Percentiles rank a stretch among this genome's conserved stretches.
Evolutionary conservation across 2,113 vertebrate genomes (phyloP).

Genomic region (Hypomesus transpacificus): DNA sequence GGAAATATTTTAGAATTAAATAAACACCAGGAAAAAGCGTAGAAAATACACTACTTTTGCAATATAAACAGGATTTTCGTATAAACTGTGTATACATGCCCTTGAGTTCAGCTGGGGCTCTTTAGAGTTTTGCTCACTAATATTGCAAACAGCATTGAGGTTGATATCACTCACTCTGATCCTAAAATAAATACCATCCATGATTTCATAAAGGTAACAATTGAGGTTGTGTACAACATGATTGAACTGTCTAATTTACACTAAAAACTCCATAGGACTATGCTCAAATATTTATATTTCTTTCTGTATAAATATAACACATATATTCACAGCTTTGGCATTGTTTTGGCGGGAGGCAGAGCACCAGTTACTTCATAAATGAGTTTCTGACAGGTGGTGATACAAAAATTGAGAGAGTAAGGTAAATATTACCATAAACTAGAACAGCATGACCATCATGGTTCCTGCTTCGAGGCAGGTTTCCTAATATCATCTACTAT

Average conservation of each 20-base stretch:
- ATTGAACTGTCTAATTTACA: conserved; percentile 51
- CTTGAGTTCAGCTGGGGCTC: conserved; percentile 64
- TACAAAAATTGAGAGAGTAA: conserved; percentile 48
- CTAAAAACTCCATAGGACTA: conserved; percentile 56
- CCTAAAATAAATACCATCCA: conserved; percentile 65
- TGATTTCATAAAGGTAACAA: conserved; percentile 70
- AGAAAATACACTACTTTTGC: conserved; percentile 72
- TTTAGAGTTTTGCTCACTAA: conserved; percentile 64
- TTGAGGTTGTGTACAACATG: conserved; percentile 66
- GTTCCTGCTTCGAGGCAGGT: conserved; percentile 26
- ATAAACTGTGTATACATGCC: conserved; percentile 65
- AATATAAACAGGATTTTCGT: conserved; percentile 72
- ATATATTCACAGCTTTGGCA: conserved; percentile 63
- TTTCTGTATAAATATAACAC: conserved; percentile 70
- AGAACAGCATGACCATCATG: conserved; percentile 30
- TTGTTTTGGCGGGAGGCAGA: conserved; percentile 63
- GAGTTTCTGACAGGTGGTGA: conserved; percentile 61
- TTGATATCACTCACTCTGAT: conserved; percentile 59
- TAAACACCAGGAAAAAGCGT: conserved; percentile 57
- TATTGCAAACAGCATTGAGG: conserved; percentile 58
- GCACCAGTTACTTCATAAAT: conserved; percentile 54
- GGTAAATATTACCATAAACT: conserved; percentile 46
- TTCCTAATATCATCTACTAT: neutral
- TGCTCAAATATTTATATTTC: conserved; percentile 76
- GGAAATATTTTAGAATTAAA: conserved; percentile 67